These are phyloP conservation scores for Diceros bicornis DNA, from an alignment of 2,797 vertebrate species.

Conservation along the genomic window DNA sequence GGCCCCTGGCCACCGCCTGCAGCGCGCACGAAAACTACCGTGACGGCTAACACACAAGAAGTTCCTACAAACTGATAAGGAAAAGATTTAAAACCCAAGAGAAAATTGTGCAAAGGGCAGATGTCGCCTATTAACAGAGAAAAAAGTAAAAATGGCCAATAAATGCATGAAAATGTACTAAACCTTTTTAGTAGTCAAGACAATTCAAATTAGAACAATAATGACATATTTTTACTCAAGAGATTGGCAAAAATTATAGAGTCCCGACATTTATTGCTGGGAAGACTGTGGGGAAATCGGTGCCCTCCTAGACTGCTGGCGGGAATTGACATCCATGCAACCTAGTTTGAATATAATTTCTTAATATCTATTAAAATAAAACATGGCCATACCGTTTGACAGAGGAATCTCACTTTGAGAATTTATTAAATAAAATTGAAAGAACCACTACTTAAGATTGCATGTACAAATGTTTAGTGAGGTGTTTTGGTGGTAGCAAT, in stretches of 20 bases:
- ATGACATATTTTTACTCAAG: background rate
- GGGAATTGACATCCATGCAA: background rate
- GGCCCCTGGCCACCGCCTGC: background rate
- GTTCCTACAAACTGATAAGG: background rate
- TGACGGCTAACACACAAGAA: background rate
- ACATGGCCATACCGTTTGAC: background rate
- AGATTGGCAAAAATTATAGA: constrained; percentile 37
- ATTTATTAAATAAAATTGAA: constrained; percentile 20
- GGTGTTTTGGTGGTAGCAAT: background rate
- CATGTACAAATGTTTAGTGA: background rate
- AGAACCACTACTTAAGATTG: background rate
- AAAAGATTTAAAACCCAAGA: background rate
- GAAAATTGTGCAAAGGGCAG: background rate
- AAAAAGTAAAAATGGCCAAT: background rate
- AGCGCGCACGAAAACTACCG: background rate
- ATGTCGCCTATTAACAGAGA: background rate
- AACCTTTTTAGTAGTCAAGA: background rate
- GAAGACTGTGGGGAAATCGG: background rate
- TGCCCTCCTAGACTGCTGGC: background rate
- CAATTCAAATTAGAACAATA: constrained; percentile 59
- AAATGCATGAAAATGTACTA: background rate
- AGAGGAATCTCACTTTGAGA: background rate
- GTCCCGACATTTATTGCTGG: background rate
- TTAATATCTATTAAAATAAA: constrained; percentile 46
- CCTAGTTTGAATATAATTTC: background rate